Evolutionary conservation across 92 coral and sea anemone genomes (phyloP), one percentile per base, ranked within the genome.

Genomic region (Epizoanthus rinbou): DNA sequence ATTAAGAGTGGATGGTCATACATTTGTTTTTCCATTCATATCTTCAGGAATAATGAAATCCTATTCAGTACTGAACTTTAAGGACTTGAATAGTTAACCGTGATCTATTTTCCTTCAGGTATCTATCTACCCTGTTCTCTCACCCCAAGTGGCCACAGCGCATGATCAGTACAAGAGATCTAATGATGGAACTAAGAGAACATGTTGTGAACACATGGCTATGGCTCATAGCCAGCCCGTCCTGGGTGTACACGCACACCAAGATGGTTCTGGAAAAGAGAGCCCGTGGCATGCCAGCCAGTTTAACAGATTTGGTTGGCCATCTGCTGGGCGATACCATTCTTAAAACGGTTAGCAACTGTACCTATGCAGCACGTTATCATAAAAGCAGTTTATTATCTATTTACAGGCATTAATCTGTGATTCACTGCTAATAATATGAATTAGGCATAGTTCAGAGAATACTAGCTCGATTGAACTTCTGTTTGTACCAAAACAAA

Each of bases 81-180:
- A 45, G 10, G 52, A 8, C 52, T 45, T 39, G 23, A 16, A 59
- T 2, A 22, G 3, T 69, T 8, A 25, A 60, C 9, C 24, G 9
- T 23, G 37, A 43, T 21, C 57, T 37, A 10, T 54, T 14, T 15
- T 50, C 39, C 7, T 57, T 11, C 75, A 86, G 89, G 89, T 86
- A 41, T 41, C 24, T 86, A 39, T 86, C 89, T 39, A 67, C 89
- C 15, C 69, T 86, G 8, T 86, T 80, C 68, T 47, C 56, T 15
- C 37, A 73, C 41, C 74, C 82, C 75, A 54, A 79, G 6, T 86
- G 89, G 89, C 89, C 89, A 3, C 7, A 64, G 14, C 22, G 41
- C 13, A 24, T 25, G 54, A 22, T 25, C 56, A 71, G 85, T 65
- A 35, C 67, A 7, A 33, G 80, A 57, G 64, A 25, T 10, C 33